Conservation (phyloP, 2,113 vertebrate genomes). For the Prolemur simus region DNA sequence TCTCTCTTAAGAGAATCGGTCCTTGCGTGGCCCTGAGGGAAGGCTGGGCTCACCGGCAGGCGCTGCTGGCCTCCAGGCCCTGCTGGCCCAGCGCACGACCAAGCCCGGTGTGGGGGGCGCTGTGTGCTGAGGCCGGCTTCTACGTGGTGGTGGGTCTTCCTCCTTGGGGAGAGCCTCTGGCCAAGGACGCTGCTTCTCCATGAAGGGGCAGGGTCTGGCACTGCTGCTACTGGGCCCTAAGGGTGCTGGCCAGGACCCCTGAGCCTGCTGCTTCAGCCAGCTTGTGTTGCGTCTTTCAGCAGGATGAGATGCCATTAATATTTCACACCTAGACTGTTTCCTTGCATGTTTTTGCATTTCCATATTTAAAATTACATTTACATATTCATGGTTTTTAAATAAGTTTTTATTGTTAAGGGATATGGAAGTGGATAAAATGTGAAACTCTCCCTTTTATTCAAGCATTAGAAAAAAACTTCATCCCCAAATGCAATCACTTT, state of each 20-base stretch:
- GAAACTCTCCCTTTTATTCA: conserved; percentile 73
- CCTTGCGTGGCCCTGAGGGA: no score
- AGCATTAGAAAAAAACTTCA: conserved; percentile 66
- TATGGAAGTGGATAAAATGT: conserved; percentile 74
- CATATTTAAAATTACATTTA: conserved; percentile 83
- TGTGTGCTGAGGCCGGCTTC: not conserved
- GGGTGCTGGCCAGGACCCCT: not conserved
- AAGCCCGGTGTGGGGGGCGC: rapidly evolving
- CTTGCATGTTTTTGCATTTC: conserved; percentile 75
- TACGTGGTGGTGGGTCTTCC: rapidly evolving
- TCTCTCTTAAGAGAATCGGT: not conserved
- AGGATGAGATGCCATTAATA: conserved; percentile 72
- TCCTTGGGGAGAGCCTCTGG: not conserved
- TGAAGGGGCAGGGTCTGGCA: not conserved
- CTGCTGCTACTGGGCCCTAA: not conserved
- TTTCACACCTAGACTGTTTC: conserved; percentile 77
- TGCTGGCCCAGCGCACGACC: rapidly evolving
- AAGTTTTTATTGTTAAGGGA: conserved; percentile 79
- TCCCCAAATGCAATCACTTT: conserved; percentile 57
- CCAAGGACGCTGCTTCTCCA: rapidly evolving
- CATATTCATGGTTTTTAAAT: conserved; percentile 82
- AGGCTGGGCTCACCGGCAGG: no score
- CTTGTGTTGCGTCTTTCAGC: not conserved
- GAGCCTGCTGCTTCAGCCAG: not conserved
- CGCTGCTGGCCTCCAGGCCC: not conserved